These are phyloP conservation scores for Lepus americanus DNA, from an alignment of 2,113 vertebrate genomes.

Conservation along the genomic window DNA sequence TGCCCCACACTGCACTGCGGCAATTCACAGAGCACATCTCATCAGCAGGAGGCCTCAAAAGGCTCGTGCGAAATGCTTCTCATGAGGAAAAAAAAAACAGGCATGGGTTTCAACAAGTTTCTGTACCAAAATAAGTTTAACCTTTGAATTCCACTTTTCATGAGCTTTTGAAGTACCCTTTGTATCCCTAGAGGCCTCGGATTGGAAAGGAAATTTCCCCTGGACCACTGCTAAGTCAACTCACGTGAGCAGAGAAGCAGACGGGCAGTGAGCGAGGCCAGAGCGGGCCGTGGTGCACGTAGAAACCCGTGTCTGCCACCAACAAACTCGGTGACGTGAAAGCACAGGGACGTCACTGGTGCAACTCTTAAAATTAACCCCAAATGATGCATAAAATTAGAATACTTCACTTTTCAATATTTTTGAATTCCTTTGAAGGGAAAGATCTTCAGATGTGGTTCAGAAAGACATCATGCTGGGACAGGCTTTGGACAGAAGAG, in stretches of 20 bases:
- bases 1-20: fast-evolving
- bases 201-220: not conserved
- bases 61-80: no score
- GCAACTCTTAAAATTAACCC: not conserved
- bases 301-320: not conserved
- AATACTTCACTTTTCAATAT: not conserved
- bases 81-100: no score
- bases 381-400: not conserved
- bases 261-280: not conserved
- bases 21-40: not conserved
- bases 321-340: not conserved
- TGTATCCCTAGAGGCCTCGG: not conserved
- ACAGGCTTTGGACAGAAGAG: no score
- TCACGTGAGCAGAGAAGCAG: not conserved
- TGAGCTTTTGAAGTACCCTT: no score
- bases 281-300: not conserved
- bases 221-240: not conserved
- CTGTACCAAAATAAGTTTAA: no score
- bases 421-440: not conserved
- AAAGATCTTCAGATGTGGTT: not conserved
- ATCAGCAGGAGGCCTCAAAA: not conserved
- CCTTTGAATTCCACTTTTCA: no score
- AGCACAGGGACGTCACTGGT: no score
- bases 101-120: no score
- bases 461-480: not conserved